A percentile compares a stretch with the other conserved stretches of the same genome.
Evolutionary conservation across 2,888 invertebrate genomes (phyloP).

Genomic region (Hipparchia semele): DNA sequence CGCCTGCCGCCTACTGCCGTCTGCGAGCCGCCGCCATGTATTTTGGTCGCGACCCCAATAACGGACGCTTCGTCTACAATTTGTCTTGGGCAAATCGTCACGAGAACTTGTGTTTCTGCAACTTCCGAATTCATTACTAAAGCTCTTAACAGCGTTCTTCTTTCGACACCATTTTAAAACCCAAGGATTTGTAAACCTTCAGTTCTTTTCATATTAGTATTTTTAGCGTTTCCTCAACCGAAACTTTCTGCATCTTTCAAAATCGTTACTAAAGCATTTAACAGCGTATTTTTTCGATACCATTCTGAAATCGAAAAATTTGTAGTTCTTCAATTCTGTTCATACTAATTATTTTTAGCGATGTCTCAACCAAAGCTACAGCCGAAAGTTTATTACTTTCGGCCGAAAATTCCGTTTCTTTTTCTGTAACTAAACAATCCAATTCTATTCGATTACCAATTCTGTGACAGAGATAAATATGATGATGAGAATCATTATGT

Average conservation of each 20-base stretch:
- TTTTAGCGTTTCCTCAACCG: background rate
- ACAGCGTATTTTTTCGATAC: slow-evolving; percentile 3
- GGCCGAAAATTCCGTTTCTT: background rate
- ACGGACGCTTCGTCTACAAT: slow-evolving; percentile 76
- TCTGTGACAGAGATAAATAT: slow-evolving; percentile 4
- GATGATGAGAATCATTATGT: background rate
- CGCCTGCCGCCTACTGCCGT: slow-evolving; percentile 78
- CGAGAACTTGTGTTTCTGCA: slow-evolving; percentile 60
- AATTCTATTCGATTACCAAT: background rate
- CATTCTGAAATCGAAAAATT: background rate
- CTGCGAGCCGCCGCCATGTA: slow-evolving; percentile 72
- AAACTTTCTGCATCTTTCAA: slow-evolving; percentile 59
- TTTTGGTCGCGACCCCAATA: slow-evolving; percentile 82
- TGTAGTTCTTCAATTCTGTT: background rate
- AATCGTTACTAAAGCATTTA: slow-evolving; percentile 50
- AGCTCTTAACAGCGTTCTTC: slow-evolving; percentile 14
- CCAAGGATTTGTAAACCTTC: background rate
- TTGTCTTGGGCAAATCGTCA: slow-evolving; percentile 77
- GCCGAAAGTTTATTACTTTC: background rate
- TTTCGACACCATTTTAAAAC: slow-evolving; percentile 1
- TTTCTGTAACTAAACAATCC: background rate
- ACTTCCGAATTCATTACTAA: slow-evolving; percentile 67
- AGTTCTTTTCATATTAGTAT: background rate
- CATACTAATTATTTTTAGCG: background rate
- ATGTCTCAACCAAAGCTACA: background rate